Evolutionary conservation across 1,140 invertebrate genomes (phyloP).

Genomic region (Trichomalopsis sarcophagae): DNA sequence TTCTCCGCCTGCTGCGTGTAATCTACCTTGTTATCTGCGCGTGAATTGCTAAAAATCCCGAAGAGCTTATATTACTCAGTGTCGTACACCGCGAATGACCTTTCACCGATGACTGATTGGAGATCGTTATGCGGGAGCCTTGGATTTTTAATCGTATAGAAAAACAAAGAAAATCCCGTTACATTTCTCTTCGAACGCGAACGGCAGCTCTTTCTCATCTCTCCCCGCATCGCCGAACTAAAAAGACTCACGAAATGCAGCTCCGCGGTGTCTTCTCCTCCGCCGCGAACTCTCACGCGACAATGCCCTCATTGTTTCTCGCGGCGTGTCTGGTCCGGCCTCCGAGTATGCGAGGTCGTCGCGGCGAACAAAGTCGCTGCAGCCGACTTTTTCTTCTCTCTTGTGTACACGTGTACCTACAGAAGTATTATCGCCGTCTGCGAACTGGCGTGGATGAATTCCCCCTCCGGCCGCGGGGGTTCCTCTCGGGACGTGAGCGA

Average conservation of each 20-base stretch:
- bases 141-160: too few relatives aligned
- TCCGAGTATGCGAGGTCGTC: not conserved
- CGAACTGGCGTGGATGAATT: constrained; percentile 3
- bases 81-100: too few relatives aligned
- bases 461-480: too few relatives aligned
- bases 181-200: too few relatives aligned
- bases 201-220: too few relatives aligned
- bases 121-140: too few relatives aligned
- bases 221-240: too few relatives aligned
- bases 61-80: too few relatives aligned
- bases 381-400: not conserved
- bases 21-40: not conserved
- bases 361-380: not conserved
- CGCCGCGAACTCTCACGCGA: not conserved
- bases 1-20: not conserved
- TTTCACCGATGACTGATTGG: too few relatives aligned
- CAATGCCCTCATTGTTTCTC: constrained; percentile 38
- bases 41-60: too few relatives aligned
- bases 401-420: not conserved
- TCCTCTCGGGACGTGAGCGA: not conserved
- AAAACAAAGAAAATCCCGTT: too few relatives aligned
- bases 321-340: not conserved
- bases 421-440: not conserved
- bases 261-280: not conserved
- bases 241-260: too few relatives aligned